Percentiles rank a stretch among this genome's conserved stretches.
Conservation (phyloP, 2,797 vertebrate genomes). For the Rhinoraja longicauda region DNA sequence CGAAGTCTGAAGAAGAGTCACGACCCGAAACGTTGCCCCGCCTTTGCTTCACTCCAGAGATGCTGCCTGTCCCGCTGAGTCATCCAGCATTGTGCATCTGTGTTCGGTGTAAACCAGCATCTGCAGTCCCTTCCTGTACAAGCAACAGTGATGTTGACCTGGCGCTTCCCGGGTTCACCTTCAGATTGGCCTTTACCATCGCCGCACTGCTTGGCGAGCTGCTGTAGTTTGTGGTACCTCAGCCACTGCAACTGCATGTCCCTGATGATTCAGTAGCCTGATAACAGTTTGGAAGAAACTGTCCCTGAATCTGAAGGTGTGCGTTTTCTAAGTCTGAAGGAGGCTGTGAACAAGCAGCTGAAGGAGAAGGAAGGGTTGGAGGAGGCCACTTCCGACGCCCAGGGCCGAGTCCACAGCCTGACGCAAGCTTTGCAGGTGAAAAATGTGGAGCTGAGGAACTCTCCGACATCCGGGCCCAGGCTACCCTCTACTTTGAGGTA, state of each 20-base stretch:
- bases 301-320: too few species aligned
- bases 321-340: conserved; percentile 14
- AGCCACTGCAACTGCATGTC: not conserved
- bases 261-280: too few species aligned
- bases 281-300: too few species aligned
- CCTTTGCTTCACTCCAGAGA: too few species aligned
- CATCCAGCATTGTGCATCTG: too few species aligned
- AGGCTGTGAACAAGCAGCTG: not conserved
- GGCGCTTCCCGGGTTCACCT: not conserved
- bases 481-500: not conserved
- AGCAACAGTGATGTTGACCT: too few species aligned
- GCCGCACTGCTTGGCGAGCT: not conserved
- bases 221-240: not conserved
- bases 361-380: not conserved
- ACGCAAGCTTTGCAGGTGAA: not conserved
- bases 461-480: not conserved
- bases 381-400: too few species aligned
- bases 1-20: too few species aligned
- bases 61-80: too few species aligned
- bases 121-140: too few species aligned
- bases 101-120: too few species aligned
- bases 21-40: too few species aligned
- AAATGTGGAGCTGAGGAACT: not conserved
- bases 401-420: not conserved
- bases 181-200: conserved; percentile 20